Evolutionary conservation across 92 coral and sea anemone genomes (phyloP).

Genomic region (Porites divaricata): DNA sequence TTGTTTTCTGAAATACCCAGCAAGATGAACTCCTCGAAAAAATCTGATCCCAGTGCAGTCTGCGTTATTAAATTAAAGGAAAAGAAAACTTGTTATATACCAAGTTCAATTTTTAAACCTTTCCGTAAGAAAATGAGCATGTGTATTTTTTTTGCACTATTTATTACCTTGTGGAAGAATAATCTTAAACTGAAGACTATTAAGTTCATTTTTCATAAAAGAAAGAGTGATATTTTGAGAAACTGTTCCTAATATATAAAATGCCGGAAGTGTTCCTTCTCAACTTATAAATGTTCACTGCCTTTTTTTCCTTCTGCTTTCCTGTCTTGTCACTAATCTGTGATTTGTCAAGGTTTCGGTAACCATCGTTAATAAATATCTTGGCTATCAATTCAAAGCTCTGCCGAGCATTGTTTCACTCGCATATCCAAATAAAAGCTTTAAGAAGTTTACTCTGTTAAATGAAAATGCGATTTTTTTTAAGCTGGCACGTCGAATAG

Average conservation of each 20-base stretch:
- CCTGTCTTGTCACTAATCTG: not conserved
- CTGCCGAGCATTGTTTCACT: not conserved
- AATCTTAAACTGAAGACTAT: too few relatives aligned
- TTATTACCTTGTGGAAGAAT: not conserved
- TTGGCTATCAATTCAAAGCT: not conserved
- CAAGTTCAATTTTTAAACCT: not conserved
- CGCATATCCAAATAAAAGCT: not conserved
- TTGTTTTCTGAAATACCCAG: not conserved
- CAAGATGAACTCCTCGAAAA: not conserved
- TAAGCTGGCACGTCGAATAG: not conserved
- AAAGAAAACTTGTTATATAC: not conserved
- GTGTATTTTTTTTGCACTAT: too few relatives aligned
- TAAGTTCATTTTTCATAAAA: too few relatives aligned
- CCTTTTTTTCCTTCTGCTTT: not conserved
- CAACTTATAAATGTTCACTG: not conserved
- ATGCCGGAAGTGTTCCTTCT: too few relatives aligned
- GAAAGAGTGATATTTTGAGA: too few relatives aligned
- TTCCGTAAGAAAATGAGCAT: not conserved
- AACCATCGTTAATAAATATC: not conserved
- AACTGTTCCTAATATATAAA: too few relatives aligned
- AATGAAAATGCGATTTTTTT: not conserved
- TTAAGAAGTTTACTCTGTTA: not conserved
- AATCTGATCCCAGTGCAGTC: not conserved
- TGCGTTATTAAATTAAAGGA: not conserved
- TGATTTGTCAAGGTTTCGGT: constrained; percentile 4